A percentile compares a stretch with the other conserved stretches of the same genome.
These are phyloP conservation scores for Myotis findleyi DNA, from an alignment of 2,797 vertebrate species.

Conservation along the genomic window DNA sequence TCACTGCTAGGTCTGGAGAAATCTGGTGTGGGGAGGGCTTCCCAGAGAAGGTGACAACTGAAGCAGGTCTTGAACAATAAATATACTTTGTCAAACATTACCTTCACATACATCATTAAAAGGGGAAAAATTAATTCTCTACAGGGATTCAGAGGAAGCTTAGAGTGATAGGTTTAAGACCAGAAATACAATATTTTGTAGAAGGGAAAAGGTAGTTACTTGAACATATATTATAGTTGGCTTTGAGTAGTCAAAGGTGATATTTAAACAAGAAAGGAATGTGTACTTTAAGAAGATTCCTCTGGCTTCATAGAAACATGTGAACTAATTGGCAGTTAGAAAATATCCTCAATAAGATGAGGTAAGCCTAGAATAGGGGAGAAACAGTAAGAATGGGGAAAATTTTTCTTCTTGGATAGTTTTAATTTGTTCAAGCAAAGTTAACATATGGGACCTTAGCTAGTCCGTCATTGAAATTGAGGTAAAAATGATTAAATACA, in stretches of 20 bases:
- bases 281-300: not conserved
- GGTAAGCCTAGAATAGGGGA: not conserved
- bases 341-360: not conserved
- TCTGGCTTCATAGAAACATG: not conserved
- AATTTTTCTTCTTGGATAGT: not conserved
- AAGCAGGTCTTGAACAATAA: not conserved
- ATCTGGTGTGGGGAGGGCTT: not conserved
- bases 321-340: not conserved
- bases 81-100: not conserved
- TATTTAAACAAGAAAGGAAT: not conserved
- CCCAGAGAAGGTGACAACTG: not conserved
- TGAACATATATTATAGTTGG: not conserved
- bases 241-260: not conserved
- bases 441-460: not conserved
- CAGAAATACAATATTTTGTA: not conserved
- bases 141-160: not conserved
- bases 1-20: not conserved
- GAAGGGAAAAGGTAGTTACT: not conserved
- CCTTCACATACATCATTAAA: not conserved
- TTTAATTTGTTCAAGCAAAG: not conserved
- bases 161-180: not conserved
- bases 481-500: not conserved
- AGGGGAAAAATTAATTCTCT: not conserved
- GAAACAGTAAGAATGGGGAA: not conserved
- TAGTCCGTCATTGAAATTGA: not conserved